phyloP scores from a whole-genome alignment of 2,113 vertebrate genomes.

The Aspidoscelis tigris region DNA sequence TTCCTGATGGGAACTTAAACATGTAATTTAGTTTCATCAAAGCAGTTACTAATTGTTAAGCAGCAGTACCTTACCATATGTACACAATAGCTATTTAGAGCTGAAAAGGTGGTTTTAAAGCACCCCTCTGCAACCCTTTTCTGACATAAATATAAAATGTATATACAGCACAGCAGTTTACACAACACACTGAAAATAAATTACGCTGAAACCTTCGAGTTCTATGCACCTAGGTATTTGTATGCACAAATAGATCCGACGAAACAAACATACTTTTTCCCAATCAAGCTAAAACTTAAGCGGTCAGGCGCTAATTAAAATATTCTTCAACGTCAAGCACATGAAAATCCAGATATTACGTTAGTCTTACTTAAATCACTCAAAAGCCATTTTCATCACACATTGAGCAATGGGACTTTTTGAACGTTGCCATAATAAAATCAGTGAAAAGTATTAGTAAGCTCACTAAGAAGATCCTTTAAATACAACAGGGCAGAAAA shows the following conservation, averaged over 20 bases:
- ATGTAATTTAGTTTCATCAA: conserved; percentile 96
- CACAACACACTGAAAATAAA: conserved; percentile 81
- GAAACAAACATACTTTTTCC: conserved; percentile 69
- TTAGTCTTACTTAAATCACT: not conserved
- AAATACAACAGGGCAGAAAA: not conserved
- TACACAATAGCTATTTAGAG: conserved; percentile 87
- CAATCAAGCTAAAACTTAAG: conserved; percentile 48
- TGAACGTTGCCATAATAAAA: not conserved
- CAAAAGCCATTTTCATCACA: conserved; percentile 38
- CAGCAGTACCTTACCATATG: conserved; percentile 91
- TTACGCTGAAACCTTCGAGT: conserved; percentile 70
- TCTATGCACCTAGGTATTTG: conserved; percentile 65
- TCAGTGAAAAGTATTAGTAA: not conserved
- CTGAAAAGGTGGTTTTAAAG: conserved; percentile 84
- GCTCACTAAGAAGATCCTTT: not conserved
- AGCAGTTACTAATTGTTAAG: conserved; percentile 95
- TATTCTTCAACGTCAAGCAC: conserved; percentile 25
- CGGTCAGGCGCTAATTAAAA: conserved; percentile 44
- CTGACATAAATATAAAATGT: conserved; percentile 86
- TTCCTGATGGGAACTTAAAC: conserved; percentile 93
- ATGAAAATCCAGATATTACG: conserved; percentile 13
- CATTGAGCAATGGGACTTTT: not conserved
- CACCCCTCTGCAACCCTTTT: conserved; percentile 82
- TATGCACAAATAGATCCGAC: conserved; percentile 71
- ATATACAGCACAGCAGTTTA: conserved; percentile 83